Evolutionary conservation across 2,113 vertebrate species (phyloP), one percentile per base, ranked within the genome.

Genomic region (Cyprinodon brontotheroides): DNA sequence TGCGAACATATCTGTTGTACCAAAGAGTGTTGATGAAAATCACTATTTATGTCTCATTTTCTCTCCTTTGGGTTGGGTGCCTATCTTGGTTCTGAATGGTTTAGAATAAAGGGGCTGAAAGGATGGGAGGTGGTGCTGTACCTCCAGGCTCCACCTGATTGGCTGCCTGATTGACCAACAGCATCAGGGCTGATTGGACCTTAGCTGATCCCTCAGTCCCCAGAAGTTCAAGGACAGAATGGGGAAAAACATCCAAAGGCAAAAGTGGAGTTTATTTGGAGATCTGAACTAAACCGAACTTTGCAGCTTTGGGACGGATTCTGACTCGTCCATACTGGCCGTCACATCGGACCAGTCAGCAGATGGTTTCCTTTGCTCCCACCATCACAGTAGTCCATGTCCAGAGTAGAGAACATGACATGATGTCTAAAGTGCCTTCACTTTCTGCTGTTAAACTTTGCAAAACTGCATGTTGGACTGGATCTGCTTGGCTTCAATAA

Each of bases 1-100:
- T 66, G 79, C 20, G 64, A 38, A 1, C 36, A 14, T 60, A 75
- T 40, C 48, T 14, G 68, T 69, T 41, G 40, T 71, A 74, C 65
- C 12, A 9, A 61, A 37, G 45, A 61, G 12, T 50, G 74, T 77
- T 79, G 3, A 61, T 66, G 3, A 61, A 68, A 38, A 17, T 66
- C 4, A 4, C 60, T 68, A 39, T 60, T n/a, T 47, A 7, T 59
- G 7, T 72, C 14, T 69, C n/a, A 37, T 75, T 15, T 63, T 80
- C 14, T 45, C 48, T 17, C 0, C 65, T 77, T 65, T 74, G 40
- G 50, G 50, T 57, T 57, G 17, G n/a, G 50, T 57, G 17, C 20
- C 6, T n/a, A 57, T 20, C n/a, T 57, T 57, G 50, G 50, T n/a
- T 57, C 50, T 20, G 50, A 57, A 57, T 20, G 20, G 6, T n/a